phyloP scores from a whole-genome alignment of 2,113 vertebrate species.

The Callithrix jacchus region DNA sequence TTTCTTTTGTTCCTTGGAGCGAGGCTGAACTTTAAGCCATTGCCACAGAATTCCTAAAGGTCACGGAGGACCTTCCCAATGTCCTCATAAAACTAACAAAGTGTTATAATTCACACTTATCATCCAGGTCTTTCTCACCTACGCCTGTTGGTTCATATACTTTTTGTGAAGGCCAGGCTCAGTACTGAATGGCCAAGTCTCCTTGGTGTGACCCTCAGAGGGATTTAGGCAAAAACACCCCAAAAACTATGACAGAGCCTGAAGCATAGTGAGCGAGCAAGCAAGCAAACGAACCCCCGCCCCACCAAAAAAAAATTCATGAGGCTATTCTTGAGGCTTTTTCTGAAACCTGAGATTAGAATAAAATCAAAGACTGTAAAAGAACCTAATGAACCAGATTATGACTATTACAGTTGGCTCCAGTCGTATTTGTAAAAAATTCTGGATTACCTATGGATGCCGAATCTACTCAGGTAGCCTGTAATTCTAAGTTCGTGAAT shows the following conservation, averaged over 20 bases:
- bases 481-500: not conserved
- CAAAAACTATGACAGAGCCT: not conserved
- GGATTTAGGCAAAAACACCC: not conserved
- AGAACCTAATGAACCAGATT: not conserved
- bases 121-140: not conserved
- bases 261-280: not conserved
- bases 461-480: not conserved
- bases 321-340: not conserved
- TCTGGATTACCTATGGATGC: not conserved
- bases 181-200: not conserved
- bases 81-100: not conserved
- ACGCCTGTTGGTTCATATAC: not conserved
- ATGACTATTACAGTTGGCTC: not conserved
- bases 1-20: not conserved
- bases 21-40: not conserved
- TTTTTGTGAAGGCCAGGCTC: not conserved
- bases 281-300: not conserved
- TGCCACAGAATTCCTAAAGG: not conserved
- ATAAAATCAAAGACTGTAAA: not conserved
- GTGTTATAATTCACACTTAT: not conserved
- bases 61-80: not conserved
- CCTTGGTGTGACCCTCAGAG: not conserved
- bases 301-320: not conserved
- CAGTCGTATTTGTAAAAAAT: not conserved
- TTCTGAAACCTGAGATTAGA: not conserved